Evolutionary conservation across 2,797 vertebrate genomes (phyloP).

Genomic region (Rallus crepitans): DNA sequence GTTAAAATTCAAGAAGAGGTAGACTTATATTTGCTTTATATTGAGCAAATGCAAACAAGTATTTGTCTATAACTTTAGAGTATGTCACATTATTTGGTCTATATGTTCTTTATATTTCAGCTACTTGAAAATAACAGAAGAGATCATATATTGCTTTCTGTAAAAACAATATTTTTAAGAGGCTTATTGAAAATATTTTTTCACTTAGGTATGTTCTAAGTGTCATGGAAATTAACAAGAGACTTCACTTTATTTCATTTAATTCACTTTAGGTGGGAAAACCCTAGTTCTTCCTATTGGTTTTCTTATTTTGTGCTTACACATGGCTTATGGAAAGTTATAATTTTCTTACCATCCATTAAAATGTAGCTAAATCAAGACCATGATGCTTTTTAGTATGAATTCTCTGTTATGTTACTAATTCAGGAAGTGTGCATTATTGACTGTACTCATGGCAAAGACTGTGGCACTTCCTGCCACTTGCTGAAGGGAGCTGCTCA

Average conservation of each 20-base stretch:
- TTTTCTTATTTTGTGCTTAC: neutral
- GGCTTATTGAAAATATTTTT: neutral
- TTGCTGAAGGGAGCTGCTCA: neutral
- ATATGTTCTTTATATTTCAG: neutral
- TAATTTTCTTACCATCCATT: neutral
- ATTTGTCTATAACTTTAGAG: neutral
- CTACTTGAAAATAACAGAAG: neutral
- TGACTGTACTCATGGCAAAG: neutral
- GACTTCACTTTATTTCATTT: neutral
- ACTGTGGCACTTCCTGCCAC: neutral
- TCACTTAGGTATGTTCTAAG: neutral
- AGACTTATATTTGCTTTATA: neutral
- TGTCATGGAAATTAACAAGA: neutral
- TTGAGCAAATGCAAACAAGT: neutral
- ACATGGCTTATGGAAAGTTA: neutral
- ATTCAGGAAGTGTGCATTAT: neutral
- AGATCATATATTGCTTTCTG: neutral
- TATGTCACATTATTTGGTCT: neutral
- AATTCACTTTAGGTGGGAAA: neutral
- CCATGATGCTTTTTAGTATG: neutral
- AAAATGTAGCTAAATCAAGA: neutral
- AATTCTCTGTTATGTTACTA: neutral
- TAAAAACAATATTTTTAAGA: neutral
- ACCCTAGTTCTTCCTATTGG: neutral
- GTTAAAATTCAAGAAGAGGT: neutral